These are phyloP conservation scores for Sarcophaga bullata DNA, from an alignment of 1,140 invertebrate genomes.

Conservation along the genomic window DNA sequence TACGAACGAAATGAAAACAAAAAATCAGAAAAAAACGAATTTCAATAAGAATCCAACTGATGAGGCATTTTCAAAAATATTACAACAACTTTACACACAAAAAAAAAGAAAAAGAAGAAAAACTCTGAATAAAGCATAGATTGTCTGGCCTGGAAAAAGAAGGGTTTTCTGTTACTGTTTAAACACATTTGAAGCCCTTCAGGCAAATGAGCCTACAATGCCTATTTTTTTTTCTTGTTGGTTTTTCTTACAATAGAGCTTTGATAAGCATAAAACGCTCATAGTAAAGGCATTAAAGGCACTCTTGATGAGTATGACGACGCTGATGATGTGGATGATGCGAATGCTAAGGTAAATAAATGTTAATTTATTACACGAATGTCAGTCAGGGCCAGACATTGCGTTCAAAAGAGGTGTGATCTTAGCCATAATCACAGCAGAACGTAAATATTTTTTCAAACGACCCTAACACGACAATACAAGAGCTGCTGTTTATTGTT, in stretches of 20 bases:
- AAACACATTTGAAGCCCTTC: no score
- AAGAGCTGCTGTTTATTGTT: not conserved
- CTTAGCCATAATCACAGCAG: slow-evolving; percentile 31
- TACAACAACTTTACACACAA: not conserved
- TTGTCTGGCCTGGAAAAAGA: no score
- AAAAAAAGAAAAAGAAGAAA: not conserved
- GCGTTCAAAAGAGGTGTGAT: slow-evolving; percentile 38
- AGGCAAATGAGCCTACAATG: no score
- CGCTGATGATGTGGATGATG: not conserved
- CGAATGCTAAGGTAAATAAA: slow-evolving; percentile 35
- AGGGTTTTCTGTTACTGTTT: no score
- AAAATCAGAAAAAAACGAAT: not conserved
- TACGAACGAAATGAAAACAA: not conserved
- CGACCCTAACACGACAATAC: not conserved
- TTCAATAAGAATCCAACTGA: not conserved
- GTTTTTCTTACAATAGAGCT: not conserved
- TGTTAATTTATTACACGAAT: slow-evolving; percentile 41
- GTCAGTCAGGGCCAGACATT: slow-evolving; percentile 42
- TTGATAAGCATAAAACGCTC: not conserved
- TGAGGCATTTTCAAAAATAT: slow-evolving; percentile 16
- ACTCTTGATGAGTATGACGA: not conserved
- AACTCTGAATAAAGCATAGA: no score
- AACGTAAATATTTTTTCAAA: not conserved
- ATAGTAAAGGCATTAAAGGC: not conserved
- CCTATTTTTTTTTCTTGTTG: no score